A percentile compares a stretch with the other conserved stretches of the same genome.
Evolutionary conservation across 1,140 invertebrate species (phyloP).

Genomic region (Lepidurus couesii): DNA sequence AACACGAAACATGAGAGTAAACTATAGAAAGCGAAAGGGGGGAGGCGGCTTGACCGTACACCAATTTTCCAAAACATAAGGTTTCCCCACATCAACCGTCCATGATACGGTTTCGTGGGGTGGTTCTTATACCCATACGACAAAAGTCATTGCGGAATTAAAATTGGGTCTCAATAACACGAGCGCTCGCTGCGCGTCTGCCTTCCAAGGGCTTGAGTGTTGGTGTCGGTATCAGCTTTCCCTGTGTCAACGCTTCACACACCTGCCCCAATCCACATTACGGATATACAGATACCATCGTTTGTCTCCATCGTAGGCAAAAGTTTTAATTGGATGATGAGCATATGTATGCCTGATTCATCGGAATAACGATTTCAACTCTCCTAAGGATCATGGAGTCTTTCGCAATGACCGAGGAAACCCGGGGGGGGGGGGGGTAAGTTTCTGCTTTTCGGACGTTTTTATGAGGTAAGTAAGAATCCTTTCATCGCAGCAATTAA

Average conservation of each 20-base stretch:
- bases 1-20: slow-evolving; percentile 13
- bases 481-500: slow-evolving; percentile 1
- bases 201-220: not conserved
- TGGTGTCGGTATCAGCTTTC: not conserved
- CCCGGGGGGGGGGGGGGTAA: no score
- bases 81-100: not conserved
- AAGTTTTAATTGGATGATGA: no score
- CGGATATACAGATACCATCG: not conserved
- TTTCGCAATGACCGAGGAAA: no score
- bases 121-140: not conserved
- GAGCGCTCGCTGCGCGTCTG: not conserved
- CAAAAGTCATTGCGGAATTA: slow-evolving; percentile 15
- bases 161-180: not conserved
- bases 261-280: not conserved
- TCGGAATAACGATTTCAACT: no score
- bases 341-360: no score
- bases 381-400: no score
- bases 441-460: not conserved
- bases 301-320: not conserved
- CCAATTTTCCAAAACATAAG: slow-evolving; percentile 19
- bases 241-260: not conserved
- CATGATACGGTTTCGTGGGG: slow-evolving; percentile 10
- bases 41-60: not conserved
- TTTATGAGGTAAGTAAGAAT: not conserved
- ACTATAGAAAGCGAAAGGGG: not conserved